phyloP scores from a whole-genome alignment of 2,797 vertebrate genomes.

The Chrysocyon brachyurus region DNA sequence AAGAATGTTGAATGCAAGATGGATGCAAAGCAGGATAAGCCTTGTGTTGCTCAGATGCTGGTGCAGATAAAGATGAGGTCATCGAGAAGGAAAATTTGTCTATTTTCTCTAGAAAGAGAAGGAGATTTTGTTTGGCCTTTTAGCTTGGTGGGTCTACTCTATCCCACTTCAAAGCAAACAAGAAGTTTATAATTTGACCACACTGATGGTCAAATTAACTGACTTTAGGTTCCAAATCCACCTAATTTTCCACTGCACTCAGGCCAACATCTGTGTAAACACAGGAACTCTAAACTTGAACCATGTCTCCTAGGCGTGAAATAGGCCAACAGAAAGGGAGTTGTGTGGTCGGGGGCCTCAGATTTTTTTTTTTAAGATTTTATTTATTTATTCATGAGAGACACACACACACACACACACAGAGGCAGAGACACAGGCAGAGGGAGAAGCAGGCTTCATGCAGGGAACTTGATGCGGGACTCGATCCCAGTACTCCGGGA shows the following conservation, averaged over 20 bases:
- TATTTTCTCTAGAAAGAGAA: slow-evolving; percentile 26
- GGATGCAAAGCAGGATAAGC: background rate
- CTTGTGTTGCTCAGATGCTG: background rate
- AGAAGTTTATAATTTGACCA: slow-evolving; percentile 26
- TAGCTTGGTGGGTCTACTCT: background rate
- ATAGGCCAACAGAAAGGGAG: background rate
- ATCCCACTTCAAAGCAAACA: slow-evolving; percentile 69
- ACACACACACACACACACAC: too few species aligned
- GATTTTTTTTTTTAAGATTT: background rate
- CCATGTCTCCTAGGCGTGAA: background rate
- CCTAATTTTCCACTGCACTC: background rate
- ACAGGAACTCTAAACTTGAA: background rate
- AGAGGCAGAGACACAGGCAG: too few species aligned
- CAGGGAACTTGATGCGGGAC: too few species aligned
- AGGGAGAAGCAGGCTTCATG: too few species aligned
- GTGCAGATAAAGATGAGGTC: background rate
- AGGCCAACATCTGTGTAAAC: slow-evolving; percentile 68
- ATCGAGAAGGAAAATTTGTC: background rate
- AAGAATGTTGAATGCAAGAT: background rate
- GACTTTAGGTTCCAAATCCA: slow-evolving; percentile 50
- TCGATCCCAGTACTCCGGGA: too few species aligned
- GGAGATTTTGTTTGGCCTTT: slow-evolving; percentile 32
- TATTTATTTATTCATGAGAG: too few species aligned
- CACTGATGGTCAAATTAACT: slow-evolving; percentile 43
- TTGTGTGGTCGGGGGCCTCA: background rate